Evolutionary conservation across 2,888 invertebrate genomes (phyloP), one percentile per base, ranked within the genome.

Genomic region (Amblyjoppa proteus): DNA sequence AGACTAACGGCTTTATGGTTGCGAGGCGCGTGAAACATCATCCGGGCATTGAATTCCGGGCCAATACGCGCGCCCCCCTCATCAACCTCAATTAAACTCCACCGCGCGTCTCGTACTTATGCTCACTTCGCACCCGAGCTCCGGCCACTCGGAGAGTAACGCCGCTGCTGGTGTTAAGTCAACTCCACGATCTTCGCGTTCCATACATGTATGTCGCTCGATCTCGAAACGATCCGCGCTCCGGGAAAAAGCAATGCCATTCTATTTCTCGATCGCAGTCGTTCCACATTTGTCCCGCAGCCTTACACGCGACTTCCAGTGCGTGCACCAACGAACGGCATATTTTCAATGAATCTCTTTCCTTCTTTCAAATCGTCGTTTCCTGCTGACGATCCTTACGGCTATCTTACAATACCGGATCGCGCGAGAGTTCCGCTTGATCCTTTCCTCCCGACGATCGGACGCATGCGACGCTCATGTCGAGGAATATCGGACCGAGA

Each of bases 51-150:
- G 94, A 93, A 93, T 94, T 94, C 93, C 93, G 93, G 93, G 92
- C 93, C 94, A 93, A 93, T 94, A 93, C 94, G 93, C 92, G 90
- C 92, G 93, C 92, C 94, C 93, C 94, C 93, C 93, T 94, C 94
- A 94, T 94, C 94, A 94, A 93, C 94, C 93, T 94, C 94, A 94
- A 94, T 94, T 94, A 94, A 94, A 93, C 93, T 93, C 90, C 90
- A 92, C 92, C 91, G 93, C 91, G 93, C 92, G 92, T 92, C 92
- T 92, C 93, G 93, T 91, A 91, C 91, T 92, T 92, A 90, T 92
- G 91, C 91, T 92, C 91, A 91, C 92, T 93, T 93, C 93, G 93
- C 93, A 92, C 93, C 92, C 93, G 91, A 92, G 70, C 81, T 69
- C 56, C 61, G 58, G 69, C 41, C 56, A 69, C 77, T n/a, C 45